phyloP scores from a whole-genome alignment of 2,888 invertebrate species.

The Noctua janthe region DNA sequence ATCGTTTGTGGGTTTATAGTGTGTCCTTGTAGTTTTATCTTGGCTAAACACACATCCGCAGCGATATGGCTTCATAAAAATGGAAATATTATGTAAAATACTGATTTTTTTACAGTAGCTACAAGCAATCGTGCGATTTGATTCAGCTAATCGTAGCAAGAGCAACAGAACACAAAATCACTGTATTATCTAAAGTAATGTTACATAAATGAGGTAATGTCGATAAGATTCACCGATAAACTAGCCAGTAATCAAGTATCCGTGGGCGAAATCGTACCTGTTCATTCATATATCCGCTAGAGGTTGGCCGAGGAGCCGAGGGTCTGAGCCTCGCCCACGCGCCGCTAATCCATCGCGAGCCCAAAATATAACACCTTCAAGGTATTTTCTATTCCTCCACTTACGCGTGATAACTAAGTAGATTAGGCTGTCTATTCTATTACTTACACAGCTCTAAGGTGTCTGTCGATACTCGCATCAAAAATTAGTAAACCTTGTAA shows the following conservation, averaged over 20 bases:
- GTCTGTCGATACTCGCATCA: conserved; percentile 22
- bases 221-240: conserved; percentile 71
- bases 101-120: not conserved
- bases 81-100: conserved; percentile 11
- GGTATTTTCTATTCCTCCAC: conserved; percentile 47
- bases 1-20: not conserved
- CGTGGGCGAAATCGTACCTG: conserved; percentile 78
- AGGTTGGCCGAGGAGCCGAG: conserved; percentile 55
- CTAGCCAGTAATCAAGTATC: conserved; percentile 70
- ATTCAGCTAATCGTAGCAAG: not conserved
- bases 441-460: conserved; percentile 23
- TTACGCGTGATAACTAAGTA: conserved; percentile 46
- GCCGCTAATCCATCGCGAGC: conserved; percentile 43
- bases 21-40: conserved; percentile 47
- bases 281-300: conserved; percentile 76
- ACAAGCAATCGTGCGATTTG: conserved; percentile 2
- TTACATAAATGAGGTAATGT: conserved; percentile 61
- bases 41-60: conserved; percentile 36
- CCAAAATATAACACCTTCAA: conserved; percentile 54
- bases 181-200: conserved; percentile 40
- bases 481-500: not conserved
- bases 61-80: conserved; percentile 26
- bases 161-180: conserved; percentile 24
- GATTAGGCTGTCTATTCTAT: conserved; percentile 19
- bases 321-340: conserved; percentile 59